Evolutionary conservation across 2,797 vertebrate species (phyloP), one percentile per base, ranked within the genome.

Genomic region (Enteromius anoplus): DNA sequence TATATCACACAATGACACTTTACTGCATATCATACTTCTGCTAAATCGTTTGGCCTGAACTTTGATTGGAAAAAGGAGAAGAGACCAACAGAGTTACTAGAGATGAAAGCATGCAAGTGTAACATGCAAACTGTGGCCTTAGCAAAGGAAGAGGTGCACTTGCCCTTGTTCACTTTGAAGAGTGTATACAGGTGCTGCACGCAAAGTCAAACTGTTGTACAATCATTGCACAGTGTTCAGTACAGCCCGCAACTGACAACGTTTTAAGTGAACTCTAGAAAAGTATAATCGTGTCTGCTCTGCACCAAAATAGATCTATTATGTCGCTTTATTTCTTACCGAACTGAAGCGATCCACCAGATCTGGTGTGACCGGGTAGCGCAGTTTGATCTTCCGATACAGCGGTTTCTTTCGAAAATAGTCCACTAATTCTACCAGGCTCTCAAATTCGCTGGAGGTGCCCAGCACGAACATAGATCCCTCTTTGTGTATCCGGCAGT

Each of bases 341-440:
- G 77, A 89, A 84, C 93, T 96, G 91, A 98, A 99, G 86, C 95
- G 96, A 2, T 95, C 92, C 86, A 98, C 95, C 78, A 99, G 95
- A 88, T 98, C 94, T 0, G 96, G 96, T 0, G 97, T 99, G 86
- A 98, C 97, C 0, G 98, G 97, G 90, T 99, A 99, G 19, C 97
- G 97, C 26, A 99, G 92, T 42, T 96, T 97, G 93, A 97, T 97
- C 89, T 98, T 99, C 21, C 98, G 96, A 88, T 99, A 99, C 23
- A 99, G 93, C 0, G 97, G 95, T 3, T 96, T 97, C 88, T 97
- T 98, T 90, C 92, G 94, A 0, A 96, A 99, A 91, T 99, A 98
- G 7, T 89, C 96, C 32, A 99, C 97, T 78, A 99, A 91, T 89
- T 99, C 97, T 89, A 98, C 95, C 23, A 99, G 90, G 84, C 97